Evolutionary conservation across 2,113 vertebrate species (phyloP).

Genomic region (Scomber scombrus): DNA sequence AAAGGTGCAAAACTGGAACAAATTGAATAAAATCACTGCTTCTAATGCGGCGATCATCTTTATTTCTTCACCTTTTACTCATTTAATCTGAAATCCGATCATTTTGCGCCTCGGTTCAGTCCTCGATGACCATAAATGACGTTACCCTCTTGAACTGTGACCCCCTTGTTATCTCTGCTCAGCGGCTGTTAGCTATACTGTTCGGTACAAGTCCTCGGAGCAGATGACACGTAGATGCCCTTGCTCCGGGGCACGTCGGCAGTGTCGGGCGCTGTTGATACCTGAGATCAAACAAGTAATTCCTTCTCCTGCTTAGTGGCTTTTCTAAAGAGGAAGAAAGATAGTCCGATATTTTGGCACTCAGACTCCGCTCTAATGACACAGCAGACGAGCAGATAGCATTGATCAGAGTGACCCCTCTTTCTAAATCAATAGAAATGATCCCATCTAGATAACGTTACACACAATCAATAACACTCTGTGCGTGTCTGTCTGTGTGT

Average conservation of each 20-base stretch:
- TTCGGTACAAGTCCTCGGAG: constrained; percentile 35
- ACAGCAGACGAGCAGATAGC: constrained; percentile 77
- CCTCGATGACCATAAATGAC: background rate
- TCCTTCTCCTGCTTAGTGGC: constrained; percentile 29
- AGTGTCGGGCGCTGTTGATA: constrained; percentile 56
- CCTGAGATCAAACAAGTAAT: constrained; percentile 61
- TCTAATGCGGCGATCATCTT: too few species aligned
- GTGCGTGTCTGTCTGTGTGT: constrained; percentile 27
- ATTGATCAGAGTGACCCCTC: constrained; percentile 79
- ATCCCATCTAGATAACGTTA: constrained; percentile 83
- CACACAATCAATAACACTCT: constrained; percentile 74
- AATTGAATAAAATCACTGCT: too few species aligned
- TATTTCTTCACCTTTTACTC: too few species aligned
- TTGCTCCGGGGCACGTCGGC: constrained; percentile 67
- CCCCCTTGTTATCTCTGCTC: constrained; percentile 39
- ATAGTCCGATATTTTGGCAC: constrained; percentile 68
- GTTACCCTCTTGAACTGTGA: background rate
- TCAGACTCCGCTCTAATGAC: constrained; percentile 74
- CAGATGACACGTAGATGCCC: constrained; percentile 70
- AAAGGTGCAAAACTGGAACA: too few species aligned
- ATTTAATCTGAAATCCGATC: too few species aligned
- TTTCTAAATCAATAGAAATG: constrained; percentile 76
- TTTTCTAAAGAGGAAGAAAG: constrained; percentile 35
- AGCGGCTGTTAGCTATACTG: constrained; percentile 23
- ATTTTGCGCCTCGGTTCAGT: too few species aligned